These are phyloP conservation scores for Bungarus multicinctus DNA, from an alignment of 2,113 vertebrate genomes.

Conservation along the genomic window DNA sequence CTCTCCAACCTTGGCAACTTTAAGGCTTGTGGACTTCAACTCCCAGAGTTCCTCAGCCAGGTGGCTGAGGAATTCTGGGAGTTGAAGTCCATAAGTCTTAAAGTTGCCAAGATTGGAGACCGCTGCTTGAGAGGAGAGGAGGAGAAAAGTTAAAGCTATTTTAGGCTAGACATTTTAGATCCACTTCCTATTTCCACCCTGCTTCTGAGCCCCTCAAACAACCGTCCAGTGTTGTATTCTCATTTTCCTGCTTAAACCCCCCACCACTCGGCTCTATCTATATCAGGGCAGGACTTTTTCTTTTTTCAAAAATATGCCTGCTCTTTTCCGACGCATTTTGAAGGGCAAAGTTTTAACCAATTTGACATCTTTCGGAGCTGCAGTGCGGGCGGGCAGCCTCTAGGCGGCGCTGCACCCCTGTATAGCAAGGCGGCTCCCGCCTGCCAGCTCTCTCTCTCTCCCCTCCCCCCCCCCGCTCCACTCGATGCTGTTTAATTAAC, in stretches of 20 bases:
- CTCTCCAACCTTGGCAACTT: no score
- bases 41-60: no score
- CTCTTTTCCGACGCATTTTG: not conserved
- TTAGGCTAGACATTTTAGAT: not conserved
- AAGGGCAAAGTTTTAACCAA: not conserved
- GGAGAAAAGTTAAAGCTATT: not conserved
- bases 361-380: not conserved
- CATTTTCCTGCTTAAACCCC: not conserved
- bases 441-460: slow-evolving; percentile 37
- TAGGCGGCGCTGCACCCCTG: slow-evolving; percentile 75
- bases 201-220: not conserved
- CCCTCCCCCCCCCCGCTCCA: slow-evolving; percentile 46
- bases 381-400: slow-evolving; percentile 58
- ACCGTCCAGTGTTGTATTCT: not conserved
- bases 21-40: no score
- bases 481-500: slow-evolving; percentile 88
- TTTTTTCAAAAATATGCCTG: not conserved
- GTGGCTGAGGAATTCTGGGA: no score
- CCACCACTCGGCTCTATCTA: not conserved
- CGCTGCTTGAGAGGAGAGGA: not conserved
- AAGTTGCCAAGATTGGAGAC: no score
- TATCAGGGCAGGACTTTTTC: not conserved
- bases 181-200: not conserved
- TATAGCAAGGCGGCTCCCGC: slow-evolving; percentile 25
- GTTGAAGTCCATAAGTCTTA: no score